Conservation (phyloP, 2,888 invertebrate species). For the Loripinus fragilis region DNA sequence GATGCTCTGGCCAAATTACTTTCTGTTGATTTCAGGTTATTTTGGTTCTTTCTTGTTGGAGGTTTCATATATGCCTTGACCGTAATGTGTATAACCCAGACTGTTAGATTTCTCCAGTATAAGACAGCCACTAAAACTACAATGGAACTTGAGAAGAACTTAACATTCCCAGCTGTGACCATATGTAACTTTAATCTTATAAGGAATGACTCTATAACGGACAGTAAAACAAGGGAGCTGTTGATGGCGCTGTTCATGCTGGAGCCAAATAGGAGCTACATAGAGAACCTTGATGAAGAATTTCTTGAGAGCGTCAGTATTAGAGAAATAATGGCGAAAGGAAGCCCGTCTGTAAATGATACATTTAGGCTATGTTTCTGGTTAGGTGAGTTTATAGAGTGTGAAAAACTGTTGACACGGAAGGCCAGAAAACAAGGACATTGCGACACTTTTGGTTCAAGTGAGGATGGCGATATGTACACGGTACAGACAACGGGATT, state of each 20-base stretch:
- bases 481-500: not conserved
- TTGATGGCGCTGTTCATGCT: not conserved
- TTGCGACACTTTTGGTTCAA: slow-evolving; percentile 1
- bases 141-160: not conserved
- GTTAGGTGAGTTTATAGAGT: not conserved
- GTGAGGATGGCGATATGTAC: not conserved
- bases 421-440: not conserved
- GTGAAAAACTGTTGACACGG: not conserved
- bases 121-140: slow-evolving; percentile 4
- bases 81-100: not conserved
- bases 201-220: slow-evolving; percentile 3
- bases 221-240: not conserved
- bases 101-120: not conserved
- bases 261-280: not conserved
- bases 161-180: not conserved
- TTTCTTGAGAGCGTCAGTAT: not conserved
- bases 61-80: not conserved
- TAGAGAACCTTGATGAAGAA: not conserved
- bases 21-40: slow-evolving; percentile 7
- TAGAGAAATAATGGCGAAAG: not conserved
- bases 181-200: slow-evolving; percentile 3
- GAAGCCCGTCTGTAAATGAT: not conserved
- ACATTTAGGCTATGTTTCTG: not conserved
- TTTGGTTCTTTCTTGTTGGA: not conserved
- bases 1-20: no score